Percentiles rank a stretch among this genome's conserved stretches.
phyloP scores from a whole-genome alignment of 2,888 invertebrate species.

The Creontiades dilutus region DNA sequence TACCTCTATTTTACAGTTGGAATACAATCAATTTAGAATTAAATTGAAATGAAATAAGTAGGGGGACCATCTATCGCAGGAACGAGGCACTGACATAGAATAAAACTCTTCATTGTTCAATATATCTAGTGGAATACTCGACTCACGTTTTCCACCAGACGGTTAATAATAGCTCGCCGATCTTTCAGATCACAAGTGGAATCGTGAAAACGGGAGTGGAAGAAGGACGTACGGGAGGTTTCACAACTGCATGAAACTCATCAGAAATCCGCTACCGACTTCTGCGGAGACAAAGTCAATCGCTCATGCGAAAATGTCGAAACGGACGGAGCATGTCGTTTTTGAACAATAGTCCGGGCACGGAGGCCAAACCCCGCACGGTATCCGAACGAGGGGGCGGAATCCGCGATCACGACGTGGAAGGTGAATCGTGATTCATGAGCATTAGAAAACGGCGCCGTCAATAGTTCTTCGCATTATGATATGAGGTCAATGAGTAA shows the following conservation, averaged over 20 bases:
- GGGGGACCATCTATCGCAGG: background rate
- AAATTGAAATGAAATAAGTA: too few species aligned
- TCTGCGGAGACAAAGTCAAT: background rate
- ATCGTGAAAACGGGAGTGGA: constrained; percentile 20
- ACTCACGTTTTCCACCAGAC: constrained; percentile 12
- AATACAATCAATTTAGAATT: too few species aligned
- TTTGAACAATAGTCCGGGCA: constrained; percentile 5
- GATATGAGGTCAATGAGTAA: background rate
- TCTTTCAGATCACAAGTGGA: background rate
- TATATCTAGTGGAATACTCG: background rate
- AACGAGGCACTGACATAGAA: background rate
- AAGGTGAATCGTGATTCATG: constrained; percentile 12
- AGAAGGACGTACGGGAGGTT: background rate
- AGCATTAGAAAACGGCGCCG: background rate
- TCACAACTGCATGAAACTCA: background rate
- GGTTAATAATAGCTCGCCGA: background rate
- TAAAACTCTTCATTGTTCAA: background rate
- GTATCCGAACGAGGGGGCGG: background rate
- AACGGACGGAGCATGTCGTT: background rate
- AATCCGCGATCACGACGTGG: constrained; percentile 4
- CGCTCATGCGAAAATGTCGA: constrained; percentile 30
- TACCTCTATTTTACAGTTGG: too few species aligned
- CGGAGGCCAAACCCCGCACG: background rate
- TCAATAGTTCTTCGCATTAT: background rate
- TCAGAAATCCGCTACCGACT: constrained; percentile 4